These are phyloP conservation scores for Galeopterus variegatus DNA, from an alignment of 2,113 vertebrate species.

Conservation along the genomic window DNA sequence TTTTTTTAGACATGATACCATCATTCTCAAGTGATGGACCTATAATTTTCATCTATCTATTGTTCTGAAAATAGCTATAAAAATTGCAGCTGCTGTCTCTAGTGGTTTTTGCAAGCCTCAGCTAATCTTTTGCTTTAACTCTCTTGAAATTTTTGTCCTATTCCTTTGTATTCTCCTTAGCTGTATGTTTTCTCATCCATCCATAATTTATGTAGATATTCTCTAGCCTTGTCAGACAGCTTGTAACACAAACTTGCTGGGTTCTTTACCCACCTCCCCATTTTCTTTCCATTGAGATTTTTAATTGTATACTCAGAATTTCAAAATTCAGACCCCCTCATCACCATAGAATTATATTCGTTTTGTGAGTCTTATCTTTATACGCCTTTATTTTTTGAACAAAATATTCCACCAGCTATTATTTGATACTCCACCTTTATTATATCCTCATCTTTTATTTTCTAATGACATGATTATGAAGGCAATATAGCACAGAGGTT, in stretches of 20 bases:
- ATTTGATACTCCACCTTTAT: not conserved
- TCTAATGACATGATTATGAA: conserved; percentile 13
- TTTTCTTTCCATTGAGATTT: conserved; percentile 17
- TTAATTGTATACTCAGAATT: not conserved
- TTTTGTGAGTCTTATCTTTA: not conserved
- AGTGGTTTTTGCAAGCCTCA: conserved; percentile 73
- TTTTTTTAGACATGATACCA: conserved; percentile 69
- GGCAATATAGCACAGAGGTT: not conserved
- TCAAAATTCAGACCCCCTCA: not conserved
- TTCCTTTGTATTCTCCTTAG: conserved; percentile 14
- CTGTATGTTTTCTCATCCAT: not conserved
- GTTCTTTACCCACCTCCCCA: not conserved
- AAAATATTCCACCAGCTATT: not conserved
- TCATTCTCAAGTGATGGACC: conserved; percentile 73
- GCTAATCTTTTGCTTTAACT: conserved; percentile 70
- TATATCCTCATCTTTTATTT: not conserved
- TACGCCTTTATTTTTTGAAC: not conserved
- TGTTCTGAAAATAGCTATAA: conserved; percentile 83
- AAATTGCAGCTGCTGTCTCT: conserved; percentile 72
- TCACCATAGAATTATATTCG: not conserved
- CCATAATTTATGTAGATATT: not conserved
- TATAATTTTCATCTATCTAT: conserved; percentile 83
- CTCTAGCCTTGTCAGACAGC: not conserved
- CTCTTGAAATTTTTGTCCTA: conserved; percentile 43
- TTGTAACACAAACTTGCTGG: not conserved